Evolutionary conservation across 2,113 vertebrate genomes (phyloP), one percentile per base, ranked within the genome.

Genomic region (Tachysurus fulvidraco): DNA sequence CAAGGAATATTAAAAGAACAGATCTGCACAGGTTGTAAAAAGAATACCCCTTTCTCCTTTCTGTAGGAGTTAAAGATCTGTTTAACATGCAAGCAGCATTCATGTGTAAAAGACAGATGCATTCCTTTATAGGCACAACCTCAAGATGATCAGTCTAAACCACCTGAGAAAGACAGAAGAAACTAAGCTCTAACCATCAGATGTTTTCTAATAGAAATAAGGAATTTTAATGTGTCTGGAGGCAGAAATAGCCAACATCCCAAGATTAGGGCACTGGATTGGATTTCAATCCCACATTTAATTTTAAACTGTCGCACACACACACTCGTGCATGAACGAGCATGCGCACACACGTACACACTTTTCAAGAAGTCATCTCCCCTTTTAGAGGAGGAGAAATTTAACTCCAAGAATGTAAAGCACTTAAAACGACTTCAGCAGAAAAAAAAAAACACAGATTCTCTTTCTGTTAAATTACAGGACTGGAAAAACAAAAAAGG

Each of bases 281-380:
- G 44, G 78, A 73, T 83, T 83, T 81, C 55, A 81, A 54, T 71
- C 57, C 85, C 50, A 88, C 77, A 73, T 80, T 91, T 87, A 89
- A 86, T 92, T 36, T 21, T 36, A 80, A 41, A 78, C 16, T 52
- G 46, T 16, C 74, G 14, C n/a, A 13, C 57, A 19, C 57, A 19
- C 73, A 77, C 36, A 77, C 85, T 62, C 46, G 5, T 46, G 12
- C 59, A 30, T 46, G 54, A 62, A 79, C 50, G 2, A 44, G 12
- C 59, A 30, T 46, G 54, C 62, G 71, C 50, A 67, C 36, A 36
- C 83, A 83, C 2, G 25, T 21, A 17, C 21, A 67, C 4, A 19
- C 67, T 79, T 12, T 55, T 50, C 46, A 50, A 46, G 50, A 0
- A 55, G 46, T 36, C 30, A 60, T 85, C 85, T 69, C 17, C 46